Conservation (phyloP, 2,888 invertebrate species). For the Schizaphis graminum region DNA sequence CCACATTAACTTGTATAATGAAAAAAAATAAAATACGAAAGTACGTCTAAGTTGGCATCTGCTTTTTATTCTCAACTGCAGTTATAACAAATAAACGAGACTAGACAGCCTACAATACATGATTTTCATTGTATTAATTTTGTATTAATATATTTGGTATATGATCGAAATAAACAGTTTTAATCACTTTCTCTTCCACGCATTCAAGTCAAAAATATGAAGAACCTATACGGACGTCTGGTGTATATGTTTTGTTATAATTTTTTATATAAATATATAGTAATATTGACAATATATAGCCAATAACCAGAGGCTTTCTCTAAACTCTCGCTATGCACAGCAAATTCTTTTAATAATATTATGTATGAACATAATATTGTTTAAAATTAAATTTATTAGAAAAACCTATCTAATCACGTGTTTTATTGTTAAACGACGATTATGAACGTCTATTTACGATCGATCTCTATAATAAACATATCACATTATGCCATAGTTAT, state of each 20-base stretch:
- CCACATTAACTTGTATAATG: background rate
- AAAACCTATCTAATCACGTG: background rate
- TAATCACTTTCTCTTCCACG: slow-evolving; percentile 54
- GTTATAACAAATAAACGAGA: background rate
- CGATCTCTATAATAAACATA: slow-evolving; percentile 17
- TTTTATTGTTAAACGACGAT: slow-evolving; percentile 27
- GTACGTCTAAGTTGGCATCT: background rate
- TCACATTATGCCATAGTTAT: background rate
- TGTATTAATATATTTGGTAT: background rate
- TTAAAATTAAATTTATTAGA: slow-evolving; percentile 17
- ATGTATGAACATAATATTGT: background rate
- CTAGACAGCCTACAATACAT: background rate
- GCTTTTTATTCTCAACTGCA: background rate
- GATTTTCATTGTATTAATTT: slow-evolving; percentile 32
- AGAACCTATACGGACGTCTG: slow-evolving; percentile 7
- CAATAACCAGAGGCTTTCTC: slow-evolving; percentile 36
- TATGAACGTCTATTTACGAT: slow-evolving; percentile 26
- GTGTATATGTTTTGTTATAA: background rate
- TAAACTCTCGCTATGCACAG: slow-evolving; percentile 34
- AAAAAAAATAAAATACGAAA: background rate
- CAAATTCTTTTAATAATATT: background rate
- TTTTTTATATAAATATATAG: slow-evolving; percentile 3
- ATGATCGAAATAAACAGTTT: slow-evolving; percentile 2
- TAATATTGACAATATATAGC: slow-evolving; percentile 16
- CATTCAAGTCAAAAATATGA: slow-evolving; percentile 34